Conservation (phyloP, 2,113 vertebrate genomes). For the Aleadryas rufinucha region DNA sequence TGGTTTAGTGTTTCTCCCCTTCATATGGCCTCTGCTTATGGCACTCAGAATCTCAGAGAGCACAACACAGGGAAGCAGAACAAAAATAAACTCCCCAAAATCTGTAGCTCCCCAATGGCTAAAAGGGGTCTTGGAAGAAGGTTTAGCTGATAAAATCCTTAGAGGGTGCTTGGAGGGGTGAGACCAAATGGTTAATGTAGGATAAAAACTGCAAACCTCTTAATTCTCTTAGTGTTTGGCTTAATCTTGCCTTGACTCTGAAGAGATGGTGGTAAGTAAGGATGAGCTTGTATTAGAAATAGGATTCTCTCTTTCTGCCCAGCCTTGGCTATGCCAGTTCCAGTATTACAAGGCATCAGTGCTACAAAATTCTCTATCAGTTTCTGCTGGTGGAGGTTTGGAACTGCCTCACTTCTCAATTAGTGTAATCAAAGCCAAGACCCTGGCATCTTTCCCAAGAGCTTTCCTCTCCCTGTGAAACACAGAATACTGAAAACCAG, state of each 20-base stretch:
- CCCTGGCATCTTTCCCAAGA: neutral
- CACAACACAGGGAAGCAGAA: neutral
- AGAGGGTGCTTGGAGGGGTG: neutral
- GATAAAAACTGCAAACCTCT: slow-evolving; percentile 58
- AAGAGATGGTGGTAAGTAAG: slow-evolving; percentile 52
- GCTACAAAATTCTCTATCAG: neutral
- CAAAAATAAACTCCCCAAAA: slow-evolving; percentile 38
- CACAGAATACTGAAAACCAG: neutral
- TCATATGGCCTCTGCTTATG: neutral
- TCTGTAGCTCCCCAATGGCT: neutral
- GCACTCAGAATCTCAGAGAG: neutral
- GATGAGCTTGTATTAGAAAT: slow-evolving; percentile 66
- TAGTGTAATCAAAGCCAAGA: slow-evolving; percentile 2
- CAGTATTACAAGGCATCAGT: neutral
- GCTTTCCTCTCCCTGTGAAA: neutral
- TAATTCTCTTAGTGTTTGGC: slow-evolving; percentile 63
- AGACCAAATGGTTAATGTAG: slow-evolving; percentile 63
- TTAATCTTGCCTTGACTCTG: slow-evolving; percentile 65
- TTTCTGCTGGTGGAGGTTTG: neutral
- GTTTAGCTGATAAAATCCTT: slow-evolving; percentile 45
- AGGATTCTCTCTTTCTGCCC: slow-evolving; percentile 28
- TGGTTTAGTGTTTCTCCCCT: neutral
- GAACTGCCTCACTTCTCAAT: neutral
- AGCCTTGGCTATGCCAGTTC: neutral
- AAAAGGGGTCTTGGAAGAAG: slow-evolving; percentile 11